These are phyloP conservation scores for Pluvianellus socialis DNA, from an alignment of 2,113 vertebrate species.

Conservation along the genomic window DNA sequence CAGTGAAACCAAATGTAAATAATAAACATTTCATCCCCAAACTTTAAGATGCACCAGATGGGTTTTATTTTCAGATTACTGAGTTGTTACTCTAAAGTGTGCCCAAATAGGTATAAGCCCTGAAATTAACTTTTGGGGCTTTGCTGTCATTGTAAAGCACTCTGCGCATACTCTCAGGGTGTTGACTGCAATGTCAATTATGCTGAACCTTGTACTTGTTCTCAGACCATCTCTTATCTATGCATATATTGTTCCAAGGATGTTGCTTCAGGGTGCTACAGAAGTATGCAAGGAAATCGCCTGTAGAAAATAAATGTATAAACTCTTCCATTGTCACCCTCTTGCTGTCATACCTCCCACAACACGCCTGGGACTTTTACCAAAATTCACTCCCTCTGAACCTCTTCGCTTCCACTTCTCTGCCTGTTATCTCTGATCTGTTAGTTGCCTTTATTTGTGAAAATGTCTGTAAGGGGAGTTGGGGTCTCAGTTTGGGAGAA, in stretches of 20 bases:
- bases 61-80: background rate
- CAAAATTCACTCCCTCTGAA: background rate
- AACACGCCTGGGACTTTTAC: background rate
- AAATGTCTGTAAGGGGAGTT: background rate
- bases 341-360: background rate
- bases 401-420: background rate
- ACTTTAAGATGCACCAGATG: background rate
- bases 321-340: background rate
- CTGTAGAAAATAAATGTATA: background rate
- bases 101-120: background rate
- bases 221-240: background rate
- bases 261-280: background rate
- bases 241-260: background rate
- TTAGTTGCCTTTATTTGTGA: background rate
- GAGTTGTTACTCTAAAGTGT: background rate
- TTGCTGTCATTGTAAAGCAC: background rate
- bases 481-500: background rate
- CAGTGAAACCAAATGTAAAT: background rate
- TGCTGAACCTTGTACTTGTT: background rate
- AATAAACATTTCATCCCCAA: background rate
- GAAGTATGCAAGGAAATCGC: background rate
- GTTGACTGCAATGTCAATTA: background rate
- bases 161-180: background rate
- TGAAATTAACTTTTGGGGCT: background rate
- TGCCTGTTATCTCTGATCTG: background rate